Percentiles rank a stretch among this genome's conserved stretches.
Conservation (phyloP, 2,797 vertebrate genomes). For the Columba guinea region DNA sequence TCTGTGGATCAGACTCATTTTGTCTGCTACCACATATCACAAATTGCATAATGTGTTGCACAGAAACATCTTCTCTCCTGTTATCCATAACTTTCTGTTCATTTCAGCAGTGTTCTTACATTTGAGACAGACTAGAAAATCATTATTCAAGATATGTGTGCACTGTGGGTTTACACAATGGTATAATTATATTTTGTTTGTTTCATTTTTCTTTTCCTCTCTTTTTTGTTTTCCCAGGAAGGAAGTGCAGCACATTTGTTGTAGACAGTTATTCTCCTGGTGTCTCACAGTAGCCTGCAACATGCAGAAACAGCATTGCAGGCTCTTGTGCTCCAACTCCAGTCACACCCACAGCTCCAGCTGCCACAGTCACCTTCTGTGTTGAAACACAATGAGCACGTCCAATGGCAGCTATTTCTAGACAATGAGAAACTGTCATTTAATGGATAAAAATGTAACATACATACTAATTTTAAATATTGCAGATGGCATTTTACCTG, state of each 20-base stretch:
- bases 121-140: background rate
- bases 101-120: background rate
- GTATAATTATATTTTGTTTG: background rate
- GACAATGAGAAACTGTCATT: background rate
- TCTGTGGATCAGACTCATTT: background rate
- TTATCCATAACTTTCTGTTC: background rate
- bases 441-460: background rate
- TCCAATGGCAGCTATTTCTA: background rate
- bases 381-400: background rate
- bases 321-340: background rate
- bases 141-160: background rate
- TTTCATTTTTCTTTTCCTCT: background rate
- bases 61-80: background rate
- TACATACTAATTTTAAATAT: background rate
- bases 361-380: background rate
- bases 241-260: background rate
- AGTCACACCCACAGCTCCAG: background rate
- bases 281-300: fast-evolving
- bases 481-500: background rate
- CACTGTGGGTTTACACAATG: background rate
- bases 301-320: background rate
- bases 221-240: background rate
- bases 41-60: background rate
- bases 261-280: background rate
- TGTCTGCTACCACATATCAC: background rate